Evolutionary conservation across 1,140 invertebrate species (phyloP), one percentile per base, ranked within the genome.

Genomic region (Gonioctena quinquepunctata): DNA sequence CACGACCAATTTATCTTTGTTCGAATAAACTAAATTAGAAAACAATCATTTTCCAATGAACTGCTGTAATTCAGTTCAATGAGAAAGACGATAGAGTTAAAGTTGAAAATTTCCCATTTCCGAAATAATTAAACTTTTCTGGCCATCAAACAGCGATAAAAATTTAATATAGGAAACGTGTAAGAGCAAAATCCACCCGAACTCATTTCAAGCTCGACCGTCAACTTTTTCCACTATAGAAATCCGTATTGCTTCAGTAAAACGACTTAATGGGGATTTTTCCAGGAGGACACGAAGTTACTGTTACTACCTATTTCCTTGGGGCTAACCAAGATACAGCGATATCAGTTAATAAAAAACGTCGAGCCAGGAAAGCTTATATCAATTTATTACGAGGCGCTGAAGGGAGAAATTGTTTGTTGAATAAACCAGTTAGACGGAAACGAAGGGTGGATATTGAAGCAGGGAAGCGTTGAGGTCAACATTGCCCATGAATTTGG

Each of bases 271-370:
- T 92, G 2, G 84, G 86, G 18, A 89, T 88, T 66, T 76, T 93
- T 28, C 86, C 86, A 0, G 83, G 81, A 64, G 85, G 88, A 8
- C 90, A 93, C 74, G 83, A 90, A 8, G 65, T 93, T n/a, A 92
- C 90, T 0, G 87, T 92, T 18, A 81, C 92, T 19, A 90, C 87
- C 21, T 86, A 89, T 74, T 91, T 90, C 56, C 85, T 86, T 69
- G 76, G 83, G 50, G 74, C 1, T 72, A 87, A 23, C 22, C 68
- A 16, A 83, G 82, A 57, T 79, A 85, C 57, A 77, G 73, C 1
- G 84, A 85, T 33, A 80, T 85, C 22, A 77, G 63, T 50, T 60
- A 83, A 54, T 2, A 18, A 13, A 8, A 63, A 62, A 66, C 65
- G 21, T 19, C 42, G 8, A 57, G 26, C 33, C 33, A 19, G 48